Evolutionary conservation across 35 echinoderm and acorn worm genomes (phyloP).

Genomic region (Amphiura filiformis): DNA sequence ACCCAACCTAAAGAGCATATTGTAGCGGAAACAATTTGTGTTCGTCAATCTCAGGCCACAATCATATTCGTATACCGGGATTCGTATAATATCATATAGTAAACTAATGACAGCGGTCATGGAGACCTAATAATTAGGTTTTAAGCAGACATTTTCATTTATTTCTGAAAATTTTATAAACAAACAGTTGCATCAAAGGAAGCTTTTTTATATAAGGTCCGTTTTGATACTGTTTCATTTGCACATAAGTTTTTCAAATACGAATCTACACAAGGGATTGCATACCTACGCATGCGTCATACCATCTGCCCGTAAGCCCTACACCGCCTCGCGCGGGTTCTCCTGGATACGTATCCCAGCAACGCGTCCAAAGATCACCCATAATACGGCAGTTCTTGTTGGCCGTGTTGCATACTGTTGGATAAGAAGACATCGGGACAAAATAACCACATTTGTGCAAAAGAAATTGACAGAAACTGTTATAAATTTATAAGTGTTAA

Average conservation of each 20-base stretch:
- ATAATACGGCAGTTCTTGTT: constrained; percentile 42
- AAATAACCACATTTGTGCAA: too few relatives aligned
- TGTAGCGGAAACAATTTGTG: neutral
- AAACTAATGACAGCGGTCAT: neutral
- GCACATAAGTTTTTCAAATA: too few relatives aligned
- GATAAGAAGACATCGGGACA: too few relatives aligned
- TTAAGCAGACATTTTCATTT: constrained; percentile 15
- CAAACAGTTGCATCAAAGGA: too few relatives aligned
- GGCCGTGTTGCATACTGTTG: constrained; percentile 32
- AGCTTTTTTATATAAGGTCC: too few relatives aligned
- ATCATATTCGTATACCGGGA: neutral
- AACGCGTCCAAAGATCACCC: constrained; percentile 30
- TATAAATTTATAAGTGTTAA: too few relatives aligned
- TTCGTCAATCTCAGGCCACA: neutral
- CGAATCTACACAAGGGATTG: too few relatives aligned
- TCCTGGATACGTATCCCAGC: constrained; percentile 39
- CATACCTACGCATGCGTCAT: constrained; percentile 58
- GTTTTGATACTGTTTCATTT: too few relatives aligned
- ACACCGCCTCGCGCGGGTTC: constrained; percentile 18
- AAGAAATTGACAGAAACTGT: too few relatives aligned
- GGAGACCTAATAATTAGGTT: neutral
- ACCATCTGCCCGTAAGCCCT: constrained; percentile 49
- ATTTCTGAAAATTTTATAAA: too few relatives aligned
- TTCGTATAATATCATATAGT: neutral
- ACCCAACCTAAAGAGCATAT: constrained; percentile 14